Evolutionary conservation across 2,888 invertebrate species (phyloP), one percentile per base, ranked within the genome.

Genomic region (Amphipyra tragopoginis): DNA sequence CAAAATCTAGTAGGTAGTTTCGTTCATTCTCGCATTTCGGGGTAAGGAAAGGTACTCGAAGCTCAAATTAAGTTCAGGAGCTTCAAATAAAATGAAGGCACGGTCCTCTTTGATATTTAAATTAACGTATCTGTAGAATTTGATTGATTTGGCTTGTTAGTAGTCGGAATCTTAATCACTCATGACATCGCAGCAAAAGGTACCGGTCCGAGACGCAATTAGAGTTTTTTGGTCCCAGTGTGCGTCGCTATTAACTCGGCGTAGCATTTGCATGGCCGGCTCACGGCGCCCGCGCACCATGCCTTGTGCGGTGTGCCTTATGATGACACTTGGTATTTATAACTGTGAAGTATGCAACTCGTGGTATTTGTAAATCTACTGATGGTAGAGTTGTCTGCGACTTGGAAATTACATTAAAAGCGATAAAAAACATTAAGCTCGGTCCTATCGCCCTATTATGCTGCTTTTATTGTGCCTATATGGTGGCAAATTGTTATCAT

Each of bases 251-350:
- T 85, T 83, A 81, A 71, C 72, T 75, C 66, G 68, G 67, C 53
- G 59, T 75, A 81, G 76, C 79, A 86, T 86, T 86, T 84, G 81
- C 85, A 84, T 81, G 81, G 77, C 76, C 72, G 70, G 63, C 78
- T 79, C 77, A 64, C 36, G 39, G 57, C 47, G 72, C 42, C 45
- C 14, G 55, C 72, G 76, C 64, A 68, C 70, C 75, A 63, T 79
- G 72, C 43, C 49, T 26, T 57, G 75, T 57, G 44, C 64, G 74
- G 63, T 73, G 75, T 78, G 70, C 75, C 75, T 80, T 75, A 65
- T 72, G 68, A 79, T 78, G 77, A 79, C 79, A 77, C 73, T 53
- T 33, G n/a, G 45, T 71, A 76, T 69, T 81, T 74, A 73, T 80
- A 82, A 81, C 81, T 81, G 79, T 81, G 74, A 80, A 82, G 61